Evolutionary conservation across 2,113 vertebrate genomes (phyloP).

Genomic region (Bufo bufo): DNA sequence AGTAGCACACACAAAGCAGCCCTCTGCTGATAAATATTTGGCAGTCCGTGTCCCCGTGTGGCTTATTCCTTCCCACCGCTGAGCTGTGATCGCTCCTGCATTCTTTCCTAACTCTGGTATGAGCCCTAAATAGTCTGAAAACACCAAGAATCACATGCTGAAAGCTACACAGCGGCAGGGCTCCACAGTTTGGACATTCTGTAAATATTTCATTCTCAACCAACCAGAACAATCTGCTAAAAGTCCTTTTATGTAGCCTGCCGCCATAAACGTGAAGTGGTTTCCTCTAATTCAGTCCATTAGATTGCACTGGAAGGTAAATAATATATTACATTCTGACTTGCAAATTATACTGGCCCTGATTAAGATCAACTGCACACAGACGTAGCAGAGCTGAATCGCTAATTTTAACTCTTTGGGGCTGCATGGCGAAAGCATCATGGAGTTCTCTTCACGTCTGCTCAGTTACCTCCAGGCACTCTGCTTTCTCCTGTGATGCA

Average conservation of each 20-base stretch:
- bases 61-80: neutral
- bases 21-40: neutral
- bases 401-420: too few species aligned
- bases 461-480: too few species aligned
- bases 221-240: neutral
- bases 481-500: neutral
- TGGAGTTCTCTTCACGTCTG: too few species aligned
- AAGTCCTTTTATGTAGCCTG: neutral
- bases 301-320: neutral
- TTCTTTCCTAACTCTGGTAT: slow-evolving; percentile 46
- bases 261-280: neutral
- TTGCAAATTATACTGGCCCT: neutral
- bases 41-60: neutral
- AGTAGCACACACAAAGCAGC: neutral
- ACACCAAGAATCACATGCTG: slow-evolving; percentile 27
- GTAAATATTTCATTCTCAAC: slow-evolving; percentile 26
- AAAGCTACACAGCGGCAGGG: neutral
- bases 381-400: neutral
- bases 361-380: neutral
- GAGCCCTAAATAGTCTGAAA: slow-evolving; percentile 41
- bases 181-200: neutral
- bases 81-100: slow-evolving; percentile 13
- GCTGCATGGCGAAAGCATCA: too few species aligned
- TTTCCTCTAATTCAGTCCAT: slow-evolving; percentile 1
- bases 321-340: neutral